Percentiles rank a stretch among this genome's conserved stretches.
These are phyloP conservation scores for Falco peregrinus DNA, from an alignment of 2,797 vertebrate species.

Conservation along the genomic window DNA sequence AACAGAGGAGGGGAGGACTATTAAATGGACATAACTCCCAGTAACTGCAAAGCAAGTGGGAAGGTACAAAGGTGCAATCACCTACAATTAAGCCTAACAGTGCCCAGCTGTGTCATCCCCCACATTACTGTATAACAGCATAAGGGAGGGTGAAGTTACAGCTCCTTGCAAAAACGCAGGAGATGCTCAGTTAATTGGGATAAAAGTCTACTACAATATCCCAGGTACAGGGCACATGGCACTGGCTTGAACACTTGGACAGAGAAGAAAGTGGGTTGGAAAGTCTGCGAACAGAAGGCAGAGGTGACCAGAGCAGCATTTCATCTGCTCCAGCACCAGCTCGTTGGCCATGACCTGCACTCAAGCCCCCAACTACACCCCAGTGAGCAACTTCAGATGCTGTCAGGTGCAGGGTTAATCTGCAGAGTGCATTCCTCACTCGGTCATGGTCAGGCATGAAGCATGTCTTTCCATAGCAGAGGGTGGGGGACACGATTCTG, in stretches of 20 bases:
- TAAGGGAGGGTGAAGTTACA: background rate
- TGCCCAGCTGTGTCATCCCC: background rate
- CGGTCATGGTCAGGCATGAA: background rate
- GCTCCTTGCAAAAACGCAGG: background rate
- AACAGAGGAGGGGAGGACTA: background rate
- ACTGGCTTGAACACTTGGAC: background rate
- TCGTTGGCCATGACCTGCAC: rapidly evolving
- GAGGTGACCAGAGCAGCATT: background rate
- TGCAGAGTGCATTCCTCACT: background rate
- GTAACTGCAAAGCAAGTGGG: background rate
- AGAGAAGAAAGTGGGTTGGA: background rate
- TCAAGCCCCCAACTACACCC: background rate
- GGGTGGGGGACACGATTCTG: background rate
- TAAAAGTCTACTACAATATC: background rate
- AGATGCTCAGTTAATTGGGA: background rate
- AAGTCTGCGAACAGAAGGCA: background rate
- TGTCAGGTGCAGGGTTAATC: background rate
- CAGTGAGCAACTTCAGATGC: background rate
- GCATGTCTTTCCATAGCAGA: background rate
- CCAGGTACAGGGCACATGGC: background rate
- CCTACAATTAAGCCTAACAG: background rate
- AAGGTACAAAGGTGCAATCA: background rate
- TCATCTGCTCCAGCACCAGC: background rate
- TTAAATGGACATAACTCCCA: background rate
- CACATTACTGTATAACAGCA: rapidly evolving